phyloP scores from a whole-genome alignment of 2,888 invertebrate genomes.

The Microctonus aethiopoides region DNA sequence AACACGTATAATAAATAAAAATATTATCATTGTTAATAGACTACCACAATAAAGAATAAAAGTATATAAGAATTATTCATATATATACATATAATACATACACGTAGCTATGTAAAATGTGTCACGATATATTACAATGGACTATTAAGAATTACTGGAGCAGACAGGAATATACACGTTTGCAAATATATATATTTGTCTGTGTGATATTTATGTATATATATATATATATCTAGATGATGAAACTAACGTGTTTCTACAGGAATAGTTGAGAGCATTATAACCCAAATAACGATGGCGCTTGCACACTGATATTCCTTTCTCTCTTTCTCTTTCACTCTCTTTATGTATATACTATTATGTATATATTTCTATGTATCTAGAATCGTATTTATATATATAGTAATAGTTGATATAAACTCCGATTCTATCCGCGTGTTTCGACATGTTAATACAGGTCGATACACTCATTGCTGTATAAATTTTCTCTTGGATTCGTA shows the following conservation, averaged over 20 bases:
- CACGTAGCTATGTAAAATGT: not conserved
- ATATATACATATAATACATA: not conserved
- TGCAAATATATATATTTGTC: no score
- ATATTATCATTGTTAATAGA: no score
- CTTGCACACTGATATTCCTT: slow-evolving; percentile 23
- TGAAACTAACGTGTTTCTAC: not conserved
- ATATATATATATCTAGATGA: not conserved
- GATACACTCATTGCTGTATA: slow-evolving; percentile 31
- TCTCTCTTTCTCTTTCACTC: no score
- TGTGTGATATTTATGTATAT: no score
- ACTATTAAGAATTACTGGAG: slow-evolving; percentile 49
- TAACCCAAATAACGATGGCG: slow-evolving; percentile 32
- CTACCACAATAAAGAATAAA: not conserved
- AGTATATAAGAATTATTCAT: not conserved
- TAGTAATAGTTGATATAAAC: not conserved
- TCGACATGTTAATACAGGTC: slow-evolving; percentile 42
- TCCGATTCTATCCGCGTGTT: slow-evolving; percentile 36
- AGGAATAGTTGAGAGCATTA: no score
- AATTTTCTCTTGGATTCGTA: slow-evolving; percentile 29
- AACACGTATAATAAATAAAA: no score
- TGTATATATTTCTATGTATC: no score
- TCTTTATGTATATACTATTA: no score
- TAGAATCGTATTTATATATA: no score
- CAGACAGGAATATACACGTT: slow-evolving; percentile 44
- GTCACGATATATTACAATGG: slow-evolving; percentile 45